These are phyloP conservation scores for Eupithecia subfuscata DNA, from an alignment of 2,888 invertebrate species.

Conservation along the genomic window DNA sequence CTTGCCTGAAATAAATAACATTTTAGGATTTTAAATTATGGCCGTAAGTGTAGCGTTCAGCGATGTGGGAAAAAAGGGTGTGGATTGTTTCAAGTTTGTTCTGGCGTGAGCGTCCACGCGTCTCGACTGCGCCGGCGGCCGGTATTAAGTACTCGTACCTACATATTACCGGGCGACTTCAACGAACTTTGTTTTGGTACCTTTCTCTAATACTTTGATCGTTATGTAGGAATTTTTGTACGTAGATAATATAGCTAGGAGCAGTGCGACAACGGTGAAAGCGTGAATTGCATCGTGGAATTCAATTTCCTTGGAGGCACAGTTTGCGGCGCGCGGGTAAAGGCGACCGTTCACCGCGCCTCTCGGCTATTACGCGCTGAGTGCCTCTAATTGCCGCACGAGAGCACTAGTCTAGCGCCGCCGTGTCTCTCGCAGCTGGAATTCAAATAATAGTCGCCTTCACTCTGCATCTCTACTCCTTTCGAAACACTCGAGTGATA, in stretches of 20 bases:
- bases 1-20: slow-evolving; percentile 11
- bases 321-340: background rate
- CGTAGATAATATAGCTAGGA: background rate
- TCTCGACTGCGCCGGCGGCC: background rate
- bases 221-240: background rate
- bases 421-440: background rate
- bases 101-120: background rate
- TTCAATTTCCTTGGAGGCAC: background rate
- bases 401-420: background rate
- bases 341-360: background rate
- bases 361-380: background rate
- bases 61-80: slow-evolving; percentile 23
- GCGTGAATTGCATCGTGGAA: background rate
- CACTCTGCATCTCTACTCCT: background rate
- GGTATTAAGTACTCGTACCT: too few relatives aligned
- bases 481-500: background rate
- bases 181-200: background rate
- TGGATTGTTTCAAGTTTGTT: slow-evolving; percentile 24
- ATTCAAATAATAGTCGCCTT: background rate
- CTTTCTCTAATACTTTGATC: background rate
- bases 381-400: slow-evolving; percentile 1
- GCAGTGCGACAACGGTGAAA: background rate
- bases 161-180: background rate
- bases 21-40: slow-evolving; percentile 29
- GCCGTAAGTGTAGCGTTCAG: slow-evolving; percentile 32